Evolutionary conservation across 1,140 invertebrate species (phyloP).

Genomic region (Papilio helenus): DNA sequence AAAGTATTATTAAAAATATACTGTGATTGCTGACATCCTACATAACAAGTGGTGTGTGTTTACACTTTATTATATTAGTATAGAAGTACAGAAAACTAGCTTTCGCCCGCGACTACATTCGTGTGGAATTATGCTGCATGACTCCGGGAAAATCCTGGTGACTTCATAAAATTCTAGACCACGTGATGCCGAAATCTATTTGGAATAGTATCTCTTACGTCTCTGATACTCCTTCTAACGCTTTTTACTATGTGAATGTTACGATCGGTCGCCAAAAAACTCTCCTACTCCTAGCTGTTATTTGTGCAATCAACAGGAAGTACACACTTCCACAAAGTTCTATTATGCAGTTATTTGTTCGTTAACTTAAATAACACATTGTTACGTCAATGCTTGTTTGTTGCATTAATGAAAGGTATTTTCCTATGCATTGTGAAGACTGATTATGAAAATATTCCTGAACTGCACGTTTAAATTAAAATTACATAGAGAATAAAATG

Average conservation of each 20-base stretch:
- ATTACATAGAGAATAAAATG: background rate
- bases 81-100: no score
- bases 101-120: no score
- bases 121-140: no score
- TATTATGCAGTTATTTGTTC: background rate
- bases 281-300: background rate
- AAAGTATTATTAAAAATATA: no score
- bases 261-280: background rate
- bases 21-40: no score
- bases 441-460: background rate
- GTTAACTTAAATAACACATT: background rate
- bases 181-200: background rate
- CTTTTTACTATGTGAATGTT: background rate
- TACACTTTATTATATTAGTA: no score
- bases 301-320: constrained; percentile 1
- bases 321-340: background rate
- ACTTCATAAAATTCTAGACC: no score
- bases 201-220: no score
- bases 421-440: background rate
- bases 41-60: no score
- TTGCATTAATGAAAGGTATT: background rate
- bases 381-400: constrained; percentile 1
- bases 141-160: no score
- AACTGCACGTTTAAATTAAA: background rate
- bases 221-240: no score